Evolutionary conservation across 1,140 invertebrate genomes (phyloP).

Genomic region (Drosophila bifasciata): DNA sequence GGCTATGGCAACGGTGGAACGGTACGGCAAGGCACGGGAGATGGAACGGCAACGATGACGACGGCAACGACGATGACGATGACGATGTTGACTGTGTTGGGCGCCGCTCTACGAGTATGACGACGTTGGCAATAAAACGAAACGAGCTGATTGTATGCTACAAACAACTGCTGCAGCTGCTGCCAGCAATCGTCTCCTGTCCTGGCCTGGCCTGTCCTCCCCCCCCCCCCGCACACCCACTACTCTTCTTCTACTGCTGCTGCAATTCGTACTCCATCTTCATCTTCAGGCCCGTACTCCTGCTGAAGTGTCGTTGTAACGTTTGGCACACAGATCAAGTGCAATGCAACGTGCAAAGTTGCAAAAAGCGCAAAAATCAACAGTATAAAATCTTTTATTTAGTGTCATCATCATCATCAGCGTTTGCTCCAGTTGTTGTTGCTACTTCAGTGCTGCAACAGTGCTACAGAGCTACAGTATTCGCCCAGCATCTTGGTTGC

Average conservation of each 20-base stretch:
- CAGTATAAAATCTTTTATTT: slow-evolving; percentile 82
- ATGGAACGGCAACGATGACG: slow-evolving; percentile 15
- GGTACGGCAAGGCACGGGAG: not conserved
- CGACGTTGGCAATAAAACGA: slow-evolving; percentile 79
- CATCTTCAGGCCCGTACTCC: slow-evolving; percentile 29
- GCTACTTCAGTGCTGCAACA: slow-evolving; percentile 12
- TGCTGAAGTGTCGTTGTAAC: slow-evolving; percentile 75
- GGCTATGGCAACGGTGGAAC: not conserved
- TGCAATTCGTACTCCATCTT: not conserved
- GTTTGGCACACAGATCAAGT: slow-evolving; percentile 82
- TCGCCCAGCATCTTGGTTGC: slow-evolving; percentile 20
- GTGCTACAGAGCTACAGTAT: not conserved
- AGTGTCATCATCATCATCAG: slow-evolving; percentile 71
- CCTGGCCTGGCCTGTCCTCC: not conserved
- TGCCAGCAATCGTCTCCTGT: slow-evolving; percentile 22
- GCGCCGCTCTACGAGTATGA: slow-evolving; percentile 40
- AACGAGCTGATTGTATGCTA: slow-evolving; percentile 81
- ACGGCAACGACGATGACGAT: too few relatives aligned
- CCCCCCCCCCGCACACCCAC: not conserved
- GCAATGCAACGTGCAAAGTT: slow-evolving; percentile 81
- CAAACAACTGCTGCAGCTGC: slow-evolving; percentile 73
- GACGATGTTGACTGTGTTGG: slow-evolving; percentile 31
- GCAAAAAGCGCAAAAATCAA: slow-evolving; percentile 82
- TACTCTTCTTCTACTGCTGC: too few relatives aligned
- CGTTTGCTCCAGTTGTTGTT: slow-evolving; percentile 4